Conservation (phyloP, 2,113 vertebrate genomes). For the Procavia capensis region DNA sequence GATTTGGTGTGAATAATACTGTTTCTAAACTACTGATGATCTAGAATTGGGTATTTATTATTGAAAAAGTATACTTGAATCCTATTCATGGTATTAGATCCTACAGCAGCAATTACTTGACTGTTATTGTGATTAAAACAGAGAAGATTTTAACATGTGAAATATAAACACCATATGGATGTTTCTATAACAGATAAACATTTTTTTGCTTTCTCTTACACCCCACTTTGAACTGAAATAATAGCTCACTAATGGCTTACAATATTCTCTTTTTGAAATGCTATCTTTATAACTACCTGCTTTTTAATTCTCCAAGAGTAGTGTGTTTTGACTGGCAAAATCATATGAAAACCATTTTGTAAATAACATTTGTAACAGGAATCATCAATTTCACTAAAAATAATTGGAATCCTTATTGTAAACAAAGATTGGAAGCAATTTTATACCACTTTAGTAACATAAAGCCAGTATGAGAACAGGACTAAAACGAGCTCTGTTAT, state of each 20-base stretch:
- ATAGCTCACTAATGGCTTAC: not conserved
- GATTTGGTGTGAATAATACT: not conserved
- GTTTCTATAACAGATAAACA: not conserved
- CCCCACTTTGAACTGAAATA: not conserved
- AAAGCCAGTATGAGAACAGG: not conserved
- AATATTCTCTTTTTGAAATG: conserved; percentile 41
- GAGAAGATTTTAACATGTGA: not conserved
- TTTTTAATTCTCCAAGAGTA: not conserved
- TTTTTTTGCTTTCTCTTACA: not conserved
- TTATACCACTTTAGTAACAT: not conserved
- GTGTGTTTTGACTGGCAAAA: not conserved
- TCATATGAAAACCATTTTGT: not conserved
- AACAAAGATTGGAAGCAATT: not conserved
- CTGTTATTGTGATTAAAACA: not conserved
- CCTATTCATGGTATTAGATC: not conserved
- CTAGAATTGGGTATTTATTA: not conserved
- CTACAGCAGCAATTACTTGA: not conserved
- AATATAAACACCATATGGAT: not conserved
- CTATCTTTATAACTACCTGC: not conserved
- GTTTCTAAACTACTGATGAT: not conserved
- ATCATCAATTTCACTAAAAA: not conserved
- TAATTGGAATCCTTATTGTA: not conserved
- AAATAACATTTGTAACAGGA: conserved; percentile 15
- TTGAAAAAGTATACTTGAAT: not conserved
- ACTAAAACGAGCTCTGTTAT: not conserved